These are phyloP conservation scores for Epinotia demarniana DNA, from an alignment of 2,888 invertebrate genomes.

Conservation along the genomic window DNA sequence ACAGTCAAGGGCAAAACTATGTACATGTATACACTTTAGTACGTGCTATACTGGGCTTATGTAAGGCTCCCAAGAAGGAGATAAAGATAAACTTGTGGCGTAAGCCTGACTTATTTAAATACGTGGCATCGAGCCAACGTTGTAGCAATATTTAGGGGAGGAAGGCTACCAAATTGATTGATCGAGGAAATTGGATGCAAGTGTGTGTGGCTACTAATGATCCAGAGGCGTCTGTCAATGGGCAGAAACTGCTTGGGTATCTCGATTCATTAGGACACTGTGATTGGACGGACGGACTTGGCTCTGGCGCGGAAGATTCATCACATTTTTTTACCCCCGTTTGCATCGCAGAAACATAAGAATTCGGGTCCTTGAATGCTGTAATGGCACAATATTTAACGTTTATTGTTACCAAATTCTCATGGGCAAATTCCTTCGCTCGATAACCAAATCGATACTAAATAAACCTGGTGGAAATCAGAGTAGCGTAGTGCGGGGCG, in stretches of 20 bases:
- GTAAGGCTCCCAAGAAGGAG: slow-evolving; percentile 28
- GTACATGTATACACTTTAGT: too few relatives aligned
- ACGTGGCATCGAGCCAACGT: slow-evolving; percentile 51
- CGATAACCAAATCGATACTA: slow-evolving; percentile 48
- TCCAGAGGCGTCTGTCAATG: slow-evolving; percentile 19
- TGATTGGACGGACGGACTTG: too few relatives aligned
- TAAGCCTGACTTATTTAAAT: slow-evolving; percentile 45
- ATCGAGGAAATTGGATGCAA: slow-evolving; percentile 34
- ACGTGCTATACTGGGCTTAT: slow-evolving; percentile 16
- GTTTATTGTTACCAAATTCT: slow-evolving; percentile 39
- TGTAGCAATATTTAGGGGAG: slow-evolving; percentile 44
- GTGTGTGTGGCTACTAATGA: slow-evolving; percentile 31
- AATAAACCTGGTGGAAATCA: slow-evolving; percentile 58
- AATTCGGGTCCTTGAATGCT: slow-evolving; percentile 27
- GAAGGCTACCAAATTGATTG: slow-evolving; percentile 40
- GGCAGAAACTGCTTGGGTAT: background rate
- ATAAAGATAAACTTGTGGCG: slow-evolving; percentile 40
- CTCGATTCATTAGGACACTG: slow-evolving; percentile 7
- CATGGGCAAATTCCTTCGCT: slow-evolving; percentile 51
- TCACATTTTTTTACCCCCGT: slow-evolving; percentile 9
- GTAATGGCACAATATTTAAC: slow-evolving; percentile 37
- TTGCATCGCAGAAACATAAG: slow-evolving; percentile 11
- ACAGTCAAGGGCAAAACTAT: too few relatives aligned
- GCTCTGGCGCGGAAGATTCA: slow-evolving; percentile 2
- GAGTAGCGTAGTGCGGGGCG: slow-evolving; percentile 53